These are phyloP conservation scores for Stomatorhinus ivindoensis DNA, from an alignment of 2,113 vertebrate genomes.

Conservation along the genomic window DNA sequence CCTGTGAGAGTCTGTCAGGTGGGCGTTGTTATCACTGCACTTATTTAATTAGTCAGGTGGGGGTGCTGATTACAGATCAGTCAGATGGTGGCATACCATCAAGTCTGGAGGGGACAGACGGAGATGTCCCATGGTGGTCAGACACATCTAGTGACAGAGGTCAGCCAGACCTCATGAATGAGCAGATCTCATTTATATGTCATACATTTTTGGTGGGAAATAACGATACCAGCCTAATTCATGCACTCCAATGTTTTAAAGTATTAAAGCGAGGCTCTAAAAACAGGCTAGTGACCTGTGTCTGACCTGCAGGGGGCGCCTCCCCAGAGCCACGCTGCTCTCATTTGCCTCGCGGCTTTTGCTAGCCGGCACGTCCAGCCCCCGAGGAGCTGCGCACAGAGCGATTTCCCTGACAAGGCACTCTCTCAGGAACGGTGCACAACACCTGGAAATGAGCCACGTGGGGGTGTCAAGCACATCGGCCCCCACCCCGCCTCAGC, in stretches of 20 bases:
- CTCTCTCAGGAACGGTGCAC: not conserved
- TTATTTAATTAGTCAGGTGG: not conserved
- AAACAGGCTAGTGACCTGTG: not conserved
- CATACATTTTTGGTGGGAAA: not conserved
- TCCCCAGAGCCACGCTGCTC: not conserved
- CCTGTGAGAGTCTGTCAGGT: not conserved
- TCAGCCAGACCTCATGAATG: not conserved
- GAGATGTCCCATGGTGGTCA: not conserved
- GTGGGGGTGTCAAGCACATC: not conserved
- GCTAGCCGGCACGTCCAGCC: not conserved
- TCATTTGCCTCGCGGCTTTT: not conserved
- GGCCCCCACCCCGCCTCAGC: not conserved
- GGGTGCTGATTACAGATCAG: not conserved
- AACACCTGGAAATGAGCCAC: not conserved
- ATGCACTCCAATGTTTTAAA: not conserved
- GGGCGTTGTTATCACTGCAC: not conserved
- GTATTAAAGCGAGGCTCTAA: not conserved
- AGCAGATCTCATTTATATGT: not conserved
- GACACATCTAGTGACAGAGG: not conserved
- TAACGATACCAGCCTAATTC: not conserved
- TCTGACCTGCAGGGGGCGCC: not conserved
- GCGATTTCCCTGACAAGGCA: not conserved
- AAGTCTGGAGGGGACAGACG: not conserved
- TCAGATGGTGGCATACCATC: not conserved
- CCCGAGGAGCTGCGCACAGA: not conserved